Conservation (phyloP, 2,797 vertebrate species). For the Pantherophis alleghaniensis region DNA sequence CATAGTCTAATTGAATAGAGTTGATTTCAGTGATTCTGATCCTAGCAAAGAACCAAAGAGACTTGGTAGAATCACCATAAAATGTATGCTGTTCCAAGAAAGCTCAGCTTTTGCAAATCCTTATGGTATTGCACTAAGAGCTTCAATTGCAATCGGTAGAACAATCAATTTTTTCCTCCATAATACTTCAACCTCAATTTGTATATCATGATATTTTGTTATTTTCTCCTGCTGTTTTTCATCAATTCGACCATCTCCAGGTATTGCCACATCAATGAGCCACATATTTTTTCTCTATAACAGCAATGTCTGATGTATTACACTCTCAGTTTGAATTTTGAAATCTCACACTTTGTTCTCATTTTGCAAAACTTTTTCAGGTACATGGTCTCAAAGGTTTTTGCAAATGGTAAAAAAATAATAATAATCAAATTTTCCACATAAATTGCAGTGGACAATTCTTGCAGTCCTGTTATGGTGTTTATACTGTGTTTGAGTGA, state of each 20-base stretch:
- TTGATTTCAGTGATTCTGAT: neutral
- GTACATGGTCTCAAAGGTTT: neutral
- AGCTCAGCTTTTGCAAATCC: neutral
- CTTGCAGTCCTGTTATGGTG: neutral
- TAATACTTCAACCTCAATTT: neutral
- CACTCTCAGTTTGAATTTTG: neutral
- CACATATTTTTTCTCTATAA: neutral
- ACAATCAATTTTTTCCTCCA: neutral
- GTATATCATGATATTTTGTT: neutral
- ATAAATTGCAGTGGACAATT: neutral
- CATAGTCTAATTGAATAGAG: neutral
- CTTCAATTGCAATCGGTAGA: neutral
- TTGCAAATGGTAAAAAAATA: neutral
- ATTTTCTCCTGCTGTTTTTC: neutral
- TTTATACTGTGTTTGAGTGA: neutral
- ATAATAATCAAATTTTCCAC: neutral
- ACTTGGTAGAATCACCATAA: neutral
- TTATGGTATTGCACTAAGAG: neutral
- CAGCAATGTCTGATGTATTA: neutral
- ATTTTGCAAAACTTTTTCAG: neutral
- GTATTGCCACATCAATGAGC: neutral
- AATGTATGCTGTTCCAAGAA: neutral
- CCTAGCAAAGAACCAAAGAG: neutral
- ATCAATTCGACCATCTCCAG: neutral
- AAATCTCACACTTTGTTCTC: neutral